Base-by-base conservation (phyloP, 2,113 vertebrate species). In the Mandrillus leucophaeus region DNA sequence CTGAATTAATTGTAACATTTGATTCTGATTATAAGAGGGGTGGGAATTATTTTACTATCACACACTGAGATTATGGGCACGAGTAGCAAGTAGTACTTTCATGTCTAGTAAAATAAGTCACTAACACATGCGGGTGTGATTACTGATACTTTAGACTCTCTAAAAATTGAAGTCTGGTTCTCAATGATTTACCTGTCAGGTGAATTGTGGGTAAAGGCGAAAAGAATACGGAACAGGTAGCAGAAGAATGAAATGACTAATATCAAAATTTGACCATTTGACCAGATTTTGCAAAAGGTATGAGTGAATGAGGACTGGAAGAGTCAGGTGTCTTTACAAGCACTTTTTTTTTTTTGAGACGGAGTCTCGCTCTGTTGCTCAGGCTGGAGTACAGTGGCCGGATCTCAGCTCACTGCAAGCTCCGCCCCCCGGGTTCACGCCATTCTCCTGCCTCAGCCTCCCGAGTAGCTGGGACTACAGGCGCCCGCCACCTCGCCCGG, bases 401-500 rank as follows among this genome's bases (percentile, higher is more conserved):
- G 43, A 6, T 43, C 43, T 43, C 43, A 43, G 43, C 43, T 43
- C 43, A 43, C 6, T 43, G 43, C 43, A 43, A 43, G 43, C 43
- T 43, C 43, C 6, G 0, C 43, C 43, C 6, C 43, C 43, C 0
- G 43, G 43, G 43, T 43, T 43, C 0, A 43, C 6, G 43, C 43
- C 43, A 6, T 43, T 43, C 43, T 43, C 43, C 43, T 43, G 43
- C 43, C 43, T 43, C 43, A 43, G 43, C 43, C 43, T 43, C 43
- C 43, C 43, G 43, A 43, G 43, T 43, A 43, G 43, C 43, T 43
- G 6, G 43, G 43, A 43, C 43, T 1, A 43, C 43, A 43, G 43
- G 43, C 6, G 43, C 43, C 43, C 6, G 43, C 43, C 43, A 43
- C 43, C 43, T 43, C 43, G 6, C 43, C 43, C 43, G 43, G 43